Evolutionary conservation across 2,888 invertebrate genomes (phyloP).

Genomic region (Thyatira batis): DNA sequence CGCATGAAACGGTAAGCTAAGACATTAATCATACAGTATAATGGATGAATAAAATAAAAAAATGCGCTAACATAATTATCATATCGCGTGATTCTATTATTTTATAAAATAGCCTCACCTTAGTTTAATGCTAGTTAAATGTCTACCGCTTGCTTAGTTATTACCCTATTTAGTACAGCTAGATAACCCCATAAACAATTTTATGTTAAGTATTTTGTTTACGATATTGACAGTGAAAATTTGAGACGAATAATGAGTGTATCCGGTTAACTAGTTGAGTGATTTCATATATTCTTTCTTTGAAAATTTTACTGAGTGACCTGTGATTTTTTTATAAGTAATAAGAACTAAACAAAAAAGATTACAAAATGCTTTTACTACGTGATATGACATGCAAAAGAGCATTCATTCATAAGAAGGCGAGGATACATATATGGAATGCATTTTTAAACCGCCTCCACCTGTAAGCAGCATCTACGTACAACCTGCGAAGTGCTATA

Average conservation of each 20-base stretch:
- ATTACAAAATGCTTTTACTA: background rate
- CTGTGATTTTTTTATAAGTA: too few relatives aligned
- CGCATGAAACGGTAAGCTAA: background rate
- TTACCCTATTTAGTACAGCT: background rate
- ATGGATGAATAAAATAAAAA: background rate
- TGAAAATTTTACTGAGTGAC: too few relatives aligned
- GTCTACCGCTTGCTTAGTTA: background rate
- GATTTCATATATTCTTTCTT: too few relatives aligned
- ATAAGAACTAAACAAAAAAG: background rate
- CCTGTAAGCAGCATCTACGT: constrained; percentile 22
- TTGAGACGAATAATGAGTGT: background rate
- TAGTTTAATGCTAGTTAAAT: background rate
- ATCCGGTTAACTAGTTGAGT: background rate
- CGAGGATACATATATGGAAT: background rate
- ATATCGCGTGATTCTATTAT: background rate
- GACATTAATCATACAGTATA: background rate
- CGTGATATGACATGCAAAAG: background rate
- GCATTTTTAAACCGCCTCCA: constrained; percentile 16
- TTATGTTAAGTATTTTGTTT: background rate
- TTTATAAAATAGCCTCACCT: background rate
- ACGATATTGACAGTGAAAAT: background rate
- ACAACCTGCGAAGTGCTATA: constrained; percentile 15
- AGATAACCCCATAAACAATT: background rate
- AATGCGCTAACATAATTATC: background rate
- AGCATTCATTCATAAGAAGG: background rate